Base-by-base conservation (phyloP, 2,113 vertebrate species). In the Synodontis membranacea region DNA sequence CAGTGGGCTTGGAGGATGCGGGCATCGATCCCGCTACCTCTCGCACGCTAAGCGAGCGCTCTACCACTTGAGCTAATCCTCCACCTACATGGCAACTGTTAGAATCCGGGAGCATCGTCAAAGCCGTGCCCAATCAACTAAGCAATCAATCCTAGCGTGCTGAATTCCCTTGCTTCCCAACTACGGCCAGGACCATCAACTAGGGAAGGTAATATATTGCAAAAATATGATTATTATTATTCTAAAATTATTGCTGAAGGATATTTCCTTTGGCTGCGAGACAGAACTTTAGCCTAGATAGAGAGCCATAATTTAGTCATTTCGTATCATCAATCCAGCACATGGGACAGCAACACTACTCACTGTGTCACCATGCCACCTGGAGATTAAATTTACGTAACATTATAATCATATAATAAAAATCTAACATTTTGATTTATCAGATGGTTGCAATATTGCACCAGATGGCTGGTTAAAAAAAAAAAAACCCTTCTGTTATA, bases 41-140 rank as follows among this genome's bases (percentile, higher is more conserved):
- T 87, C 94, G 92, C 93, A 93, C 91, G 86, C 91, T 93, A 93
- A 95, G 93, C 89, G 94, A 95, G 91, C 91, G 93, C 94, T 95
- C 93, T 95, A 94, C 94, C 91, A 93, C 95, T 91, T 94, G 89
- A 94, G 93, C 91, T 92, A 90, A 93, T 94, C 93, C 90, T n/a
- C n/a, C n/a, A n/a, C n/a, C n/a, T n/a, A n/a, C n/a, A n/a, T n/a
- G n/a, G n/a, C n/a, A n/a, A n/a, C n/a, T n/a, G n/a, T n/a, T n/a
- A n/a, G n/a, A n/a, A n/a, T n/a, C n/a, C n/a, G n/a, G n/a, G n/a
- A n/a, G n/a, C n/a, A n/a, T n/a, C n/a, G n/a, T n/a, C n/a, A n/a
- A n/a, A n/a, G n/a, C n/a, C n/a, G n/a, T n/a, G n/a, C n/a, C n/a
- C n/a, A n/a, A n/a, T n/a, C n/a, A n/a, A n/a, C n/a, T n/a, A n/a